phyloP scores from a whole-genome alignment of 2,113 vertebrate species.

The Holacanthus passer region DNA sequence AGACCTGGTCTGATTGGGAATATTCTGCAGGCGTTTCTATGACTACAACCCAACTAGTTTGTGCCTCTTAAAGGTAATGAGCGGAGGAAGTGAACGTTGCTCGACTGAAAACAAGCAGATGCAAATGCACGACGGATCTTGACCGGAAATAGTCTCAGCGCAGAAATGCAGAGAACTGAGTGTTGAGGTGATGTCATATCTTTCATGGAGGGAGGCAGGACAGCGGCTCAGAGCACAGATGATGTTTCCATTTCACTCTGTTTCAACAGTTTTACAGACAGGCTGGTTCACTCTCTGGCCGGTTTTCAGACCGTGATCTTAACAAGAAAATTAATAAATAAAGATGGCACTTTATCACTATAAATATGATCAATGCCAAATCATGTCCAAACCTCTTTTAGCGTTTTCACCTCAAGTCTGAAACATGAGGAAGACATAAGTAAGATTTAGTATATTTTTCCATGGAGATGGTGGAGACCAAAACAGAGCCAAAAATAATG shows the following conservation, averaged over 20 bases:
- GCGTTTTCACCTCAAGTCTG: constrained; percentile 14
- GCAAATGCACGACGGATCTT: background rate
- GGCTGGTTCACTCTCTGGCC: background rate
- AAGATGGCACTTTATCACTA: background rate
- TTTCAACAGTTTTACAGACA: constrained; percentile 15
- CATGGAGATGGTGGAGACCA: background rate
- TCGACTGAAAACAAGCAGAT: constrained; percentile 1
- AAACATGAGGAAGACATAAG: constrained; percentile 2
- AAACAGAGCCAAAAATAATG: too few relatives aligned
- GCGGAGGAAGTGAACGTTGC: background rate
- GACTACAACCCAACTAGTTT: constrained; percentile 49
- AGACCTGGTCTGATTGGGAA: constrained; percentile 8
- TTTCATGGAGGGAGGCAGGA: background rate
- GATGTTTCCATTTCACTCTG: constrained; percentile 30
- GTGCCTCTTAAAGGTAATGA: constrained; percentile 25
- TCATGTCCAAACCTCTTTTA: background rate
- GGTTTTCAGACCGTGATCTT: constrained; percentile 10
- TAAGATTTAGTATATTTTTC: background rate
- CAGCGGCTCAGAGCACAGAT: background rate
- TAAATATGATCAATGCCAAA: background rate
- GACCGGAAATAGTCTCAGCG: background rate
- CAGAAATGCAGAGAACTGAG: constrained; percentile 9
- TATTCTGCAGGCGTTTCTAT: constrained; percentile 69
- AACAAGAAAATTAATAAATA: background rate
- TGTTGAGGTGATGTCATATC: background rate